These are phyloP conservation scores for Eurypyga helias DNA, from an alignment of 2,113 vertebrate genomes.

Conservation along the genomic window DNA sequence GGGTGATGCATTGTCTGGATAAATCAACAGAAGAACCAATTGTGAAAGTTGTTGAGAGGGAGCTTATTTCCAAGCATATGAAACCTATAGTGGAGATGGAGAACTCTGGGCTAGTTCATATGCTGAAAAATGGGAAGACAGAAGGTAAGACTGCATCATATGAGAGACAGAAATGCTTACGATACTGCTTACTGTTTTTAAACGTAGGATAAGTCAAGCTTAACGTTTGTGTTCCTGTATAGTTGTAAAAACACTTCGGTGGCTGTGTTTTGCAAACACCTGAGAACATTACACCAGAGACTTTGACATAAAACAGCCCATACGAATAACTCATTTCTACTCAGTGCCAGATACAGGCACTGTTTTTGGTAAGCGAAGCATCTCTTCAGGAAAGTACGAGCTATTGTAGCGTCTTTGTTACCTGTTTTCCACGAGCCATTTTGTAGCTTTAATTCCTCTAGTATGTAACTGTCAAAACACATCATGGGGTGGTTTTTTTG, in stretches of 20 bases:
- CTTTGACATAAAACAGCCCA: not conserved
- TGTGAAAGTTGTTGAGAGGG: slow-evolving; percentile 96
- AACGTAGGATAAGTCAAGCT: not conserved
- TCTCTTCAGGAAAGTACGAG: not conserved
- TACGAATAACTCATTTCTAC: not conserved
- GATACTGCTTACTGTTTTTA: not conserved
- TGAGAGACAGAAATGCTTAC: not conserved
- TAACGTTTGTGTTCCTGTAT: not conserved
- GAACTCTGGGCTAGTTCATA: slow-evolving; percentile 98
- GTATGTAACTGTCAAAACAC: not conserved
- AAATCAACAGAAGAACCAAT: slow-evolving; percentile 98
- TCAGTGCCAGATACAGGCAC: not conserved
- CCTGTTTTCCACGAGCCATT: not conserved
- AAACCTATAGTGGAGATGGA: slow-evolving; percentile 99
- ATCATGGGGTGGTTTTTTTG: not conserved
- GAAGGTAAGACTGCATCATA: slow-evolving; percentile 82
- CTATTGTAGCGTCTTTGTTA: not conserved
- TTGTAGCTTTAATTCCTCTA: not conserved
- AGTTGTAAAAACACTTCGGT: not conserved
- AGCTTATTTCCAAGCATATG: slow-evolving; percentile 99
- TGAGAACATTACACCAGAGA: not conserved
- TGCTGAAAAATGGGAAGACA: slow-evolving; percentile 99
- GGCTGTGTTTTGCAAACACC: not conserved
- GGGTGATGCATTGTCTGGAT: slow-evolving; percentile 98
- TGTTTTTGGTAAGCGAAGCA: not conserved